Conservation (phyloP, 2,113 vertebrate genomes). For the Oceanodroma tethys region DNA sequence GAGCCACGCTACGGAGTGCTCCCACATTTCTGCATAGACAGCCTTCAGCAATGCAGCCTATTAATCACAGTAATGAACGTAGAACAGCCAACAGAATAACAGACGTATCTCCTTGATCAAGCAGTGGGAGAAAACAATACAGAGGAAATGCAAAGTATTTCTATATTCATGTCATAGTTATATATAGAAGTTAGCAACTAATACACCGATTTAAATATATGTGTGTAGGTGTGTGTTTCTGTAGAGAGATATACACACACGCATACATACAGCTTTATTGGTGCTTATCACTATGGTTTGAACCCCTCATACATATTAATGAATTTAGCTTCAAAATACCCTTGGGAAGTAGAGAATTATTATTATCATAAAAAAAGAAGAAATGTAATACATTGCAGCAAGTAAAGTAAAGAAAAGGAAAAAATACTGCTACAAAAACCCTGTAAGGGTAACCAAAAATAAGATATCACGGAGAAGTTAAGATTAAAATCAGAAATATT, state of each 20-base stretch:
- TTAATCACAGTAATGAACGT: background rate
- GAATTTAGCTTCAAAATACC: background rate
- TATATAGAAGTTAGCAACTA: background rate
- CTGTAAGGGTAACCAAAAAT: background rate
- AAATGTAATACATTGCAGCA: background rate
- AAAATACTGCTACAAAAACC: background rate
- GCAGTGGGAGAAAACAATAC: background rate
- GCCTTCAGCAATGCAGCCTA: background rate
- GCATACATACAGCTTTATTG: background rate
- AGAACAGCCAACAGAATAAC: background rate
- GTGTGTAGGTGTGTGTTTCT: background rate
- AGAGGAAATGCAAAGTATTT: background rate
- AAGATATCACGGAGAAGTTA: background rate
- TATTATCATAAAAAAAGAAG: background rate
- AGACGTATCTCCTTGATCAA: background rate
- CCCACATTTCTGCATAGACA: background rate
- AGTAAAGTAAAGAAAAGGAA: background rate
- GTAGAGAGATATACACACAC: background rate
- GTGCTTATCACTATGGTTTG: background rate
- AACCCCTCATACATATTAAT: background rate
- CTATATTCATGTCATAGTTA: background rate
- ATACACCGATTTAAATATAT: background rate
- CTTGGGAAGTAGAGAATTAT: background rate
- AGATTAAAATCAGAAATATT: background rate
- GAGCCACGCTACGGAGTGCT: fast-evolving